These are phyloP conservation scores for Seison nebaliae DNA, from an alignment of 1,140 invertebrate genomes.

Conservation along the genomic window DNA sequence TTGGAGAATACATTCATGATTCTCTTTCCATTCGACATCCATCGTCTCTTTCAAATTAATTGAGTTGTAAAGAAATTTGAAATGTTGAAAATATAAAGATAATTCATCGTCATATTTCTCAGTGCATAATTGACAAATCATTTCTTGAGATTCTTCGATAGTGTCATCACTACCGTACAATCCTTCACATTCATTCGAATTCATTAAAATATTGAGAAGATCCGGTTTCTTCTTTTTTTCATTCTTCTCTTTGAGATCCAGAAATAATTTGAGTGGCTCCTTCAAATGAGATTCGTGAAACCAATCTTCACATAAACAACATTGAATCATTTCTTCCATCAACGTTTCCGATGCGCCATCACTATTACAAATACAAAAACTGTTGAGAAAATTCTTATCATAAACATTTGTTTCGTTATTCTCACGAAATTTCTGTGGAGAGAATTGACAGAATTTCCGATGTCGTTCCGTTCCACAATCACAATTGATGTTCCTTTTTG, in stretches of 20 bases:
- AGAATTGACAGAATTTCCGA: conserved; percentile 19
- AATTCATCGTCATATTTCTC: too few relatives aligned
- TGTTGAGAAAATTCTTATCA: conserved; percentile 52
- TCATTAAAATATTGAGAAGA: too few relatives aligned
- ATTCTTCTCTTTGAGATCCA: conserved; percentile 13
- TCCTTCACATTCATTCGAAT: too few relatives aligned
- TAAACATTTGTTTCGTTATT: conserved; percentile 21
- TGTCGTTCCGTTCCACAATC: conserved; percentile 83
- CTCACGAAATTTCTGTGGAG: conserved; percentile 15
- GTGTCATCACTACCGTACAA: too few relatives aligned
- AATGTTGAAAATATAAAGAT: too few relatives aligned
- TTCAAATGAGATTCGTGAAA: conserved; percentile 36
- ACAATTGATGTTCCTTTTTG: conserved; percentile 74
- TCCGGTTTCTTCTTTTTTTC: conserved; percentile 35
- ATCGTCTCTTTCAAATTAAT: too few relatives aligned
- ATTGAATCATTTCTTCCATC: conserved; percentile 61
- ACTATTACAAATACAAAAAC: conserved; percentile 69
- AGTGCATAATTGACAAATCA: too few relatives aligned
- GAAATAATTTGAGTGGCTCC: neutral
- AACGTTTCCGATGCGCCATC: conserved; percentile 73
- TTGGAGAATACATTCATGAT: too few relatives aligned
- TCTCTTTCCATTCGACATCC: too few relatives aligned
- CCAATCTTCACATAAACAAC: conserved; percentile 90
- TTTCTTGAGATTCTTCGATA: too few relatives aligned
- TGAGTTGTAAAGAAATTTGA: too few relatives aligned